Conservation (phyloP, 2,888 invertebrate species). For the Lamellibrachia columna region DNA sequence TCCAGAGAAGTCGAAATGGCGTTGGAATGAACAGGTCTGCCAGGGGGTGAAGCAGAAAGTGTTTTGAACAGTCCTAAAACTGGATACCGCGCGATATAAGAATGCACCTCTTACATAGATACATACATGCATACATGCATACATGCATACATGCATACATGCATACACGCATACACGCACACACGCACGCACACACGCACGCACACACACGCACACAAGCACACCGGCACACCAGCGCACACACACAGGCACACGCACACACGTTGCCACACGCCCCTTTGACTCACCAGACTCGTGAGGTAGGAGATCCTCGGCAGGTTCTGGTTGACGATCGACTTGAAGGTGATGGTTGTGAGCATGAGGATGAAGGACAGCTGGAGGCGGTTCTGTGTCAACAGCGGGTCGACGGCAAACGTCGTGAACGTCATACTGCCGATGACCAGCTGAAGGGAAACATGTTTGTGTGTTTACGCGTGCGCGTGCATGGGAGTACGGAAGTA, state of each 20-base stretch:
- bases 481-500: background rate
- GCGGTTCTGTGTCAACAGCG: slow-evolving; percentile 35
- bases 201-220: background rate
- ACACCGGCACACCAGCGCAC: background rate
- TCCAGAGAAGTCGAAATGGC: too few relatives aligned
- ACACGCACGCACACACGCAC: background rate
- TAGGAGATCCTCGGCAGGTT: slow-evolving; percentile 41
- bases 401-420: slow-evolving; percentile 38
- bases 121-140: background rate
- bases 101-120: background rate
- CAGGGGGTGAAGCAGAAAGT: too few relatives aligned
- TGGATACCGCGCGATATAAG: background rate
- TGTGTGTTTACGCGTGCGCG: background rate
- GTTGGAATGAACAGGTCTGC: too few relatives aligned
- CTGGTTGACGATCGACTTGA: slow-evolving; percentile 40
- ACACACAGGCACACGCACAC: background rate
- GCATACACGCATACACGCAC: background rate
- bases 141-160: background rate
- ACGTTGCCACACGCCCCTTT: background rate
- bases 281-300: slow-evolving; percentile 37
- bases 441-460: slow-evolving; percentile 28
- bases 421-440: slow-evolving; percentile 38
- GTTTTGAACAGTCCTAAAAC: too few relatives aligned
- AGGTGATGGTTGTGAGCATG: slow-evolving; percentile 40
- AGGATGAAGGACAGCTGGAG: slow-evolving; percentile 40